Conservation (phyloP, 2,888 invertebrate genomes). For the Chelonus formosanus region DNA sequence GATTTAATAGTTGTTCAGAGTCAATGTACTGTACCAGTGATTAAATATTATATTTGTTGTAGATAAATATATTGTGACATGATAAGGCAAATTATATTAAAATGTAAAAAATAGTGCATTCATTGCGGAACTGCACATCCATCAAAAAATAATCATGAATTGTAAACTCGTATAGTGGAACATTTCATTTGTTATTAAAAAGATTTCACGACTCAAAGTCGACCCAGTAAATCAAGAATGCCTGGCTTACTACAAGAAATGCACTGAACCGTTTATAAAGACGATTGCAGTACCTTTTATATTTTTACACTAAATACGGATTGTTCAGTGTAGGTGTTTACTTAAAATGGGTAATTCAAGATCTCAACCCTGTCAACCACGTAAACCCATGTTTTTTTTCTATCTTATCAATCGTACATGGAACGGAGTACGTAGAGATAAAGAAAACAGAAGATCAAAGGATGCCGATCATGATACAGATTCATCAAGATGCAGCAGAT, state of each 20-base stretch:
- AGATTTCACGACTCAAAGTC: conserved; percentile 18
- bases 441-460: conserved; percentile 31
- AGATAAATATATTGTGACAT: too few species aligned
- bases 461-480: conserved; percentile 55
- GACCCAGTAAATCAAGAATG: conserved; percentile 32
- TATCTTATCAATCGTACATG: conserved; percentile 77
- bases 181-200: conserved; percentile 20
- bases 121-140: too few species aligned
- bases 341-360: conserved; percentile 54
- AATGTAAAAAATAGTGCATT: too few species aligned
- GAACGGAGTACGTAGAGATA: conserved; percentile 68
- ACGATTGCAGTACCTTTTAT: not conserved
- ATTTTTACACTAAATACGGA: conserved; percentile 37
- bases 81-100: too few species aligned
- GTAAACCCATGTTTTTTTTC: conserved; percentile 69
- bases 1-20: too few species aligned
- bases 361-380: conserved; percentile 52
- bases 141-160: conserved; percentile 10
- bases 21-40: too few species aligned
- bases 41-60: too few species aligned
- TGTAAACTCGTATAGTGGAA: conserved; percentile 17
- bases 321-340: conserved; percentile 21
- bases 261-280: conserved; percentile 30
- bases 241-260: conserved; percentile 26
- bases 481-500: conserved; percentile 57